Conservation (phyloP, 1,140 invertebrate genomes). For the Patella vulgata region DNA sequence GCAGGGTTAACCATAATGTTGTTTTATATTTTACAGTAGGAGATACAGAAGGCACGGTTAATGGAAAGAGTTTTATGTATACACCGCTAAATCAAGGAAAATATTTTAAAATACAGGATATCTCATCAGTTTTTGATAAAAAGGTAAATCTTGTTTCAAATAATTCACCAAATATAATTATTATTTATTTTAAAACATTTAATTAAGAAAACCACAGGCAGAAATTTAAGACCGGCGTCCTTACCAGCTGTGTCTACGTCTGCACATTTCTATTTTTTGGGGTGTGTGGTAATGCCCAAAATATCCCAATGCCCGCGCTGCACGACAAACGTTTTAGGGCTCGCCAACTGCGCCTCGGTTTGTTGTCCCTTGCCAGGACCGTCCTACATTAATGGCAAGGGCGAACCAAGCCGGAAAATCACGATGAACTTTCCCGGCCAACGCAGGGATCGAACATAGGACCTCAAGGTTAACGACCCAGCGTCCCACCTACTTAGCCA, state of each 20-base stretch:
- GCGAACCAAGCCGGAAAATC: too few species aligned
- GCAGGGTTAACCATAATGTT: too few species aligned
- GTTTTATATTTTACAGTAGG: slow-evolving; percentile 49
- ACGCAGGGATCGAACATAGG: too few species aligned
- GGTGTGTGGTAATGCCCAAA: slow-evolving; percentile 10
- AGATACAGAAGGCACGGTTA: slow-evolving; percentile 51
- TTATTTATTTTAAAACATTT: too few species aligned
- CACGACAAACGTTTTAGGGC: slow-evolving; percentile 9
- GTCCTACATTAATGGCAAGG: too few species aligned
- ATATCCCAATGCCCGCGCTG: slow-evolving; percentile 11
- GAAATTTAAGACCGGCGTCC: neutral
- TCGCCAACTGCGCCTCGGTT: too few species aligned
- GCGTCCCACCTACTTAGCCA: too few species aligned
- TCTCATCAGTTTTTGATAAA: slow-evolving; percentile 49
- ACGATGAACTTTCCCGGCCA: too few species aligned
- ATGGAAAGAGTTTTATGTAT: slow-evolving; percentile 55
- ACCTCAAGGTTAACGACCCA: too few species aligned
- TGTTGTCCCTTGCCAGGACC: too few species aligned
- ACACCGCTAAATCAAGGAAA: slow-evolving; percentile 52
- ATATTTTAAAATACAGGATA: slow-evolving; percentile 50
- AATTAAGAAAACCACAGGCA: too few species aligned
- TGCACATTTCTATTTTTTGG: neutral
- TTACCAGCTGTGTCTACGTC: neutral
- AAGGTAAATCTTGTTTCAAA: slow-evolving; percentile 44
- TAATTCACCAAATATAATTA: too few species aligned